Percentiles rank a stretch among this genome's conserved stretches.
These are phyloP conservation scores for Tachypleus tridentatus DNA, from an alignment of 1,140 invertebrate species.

Conservation along the genomic window DNA sequence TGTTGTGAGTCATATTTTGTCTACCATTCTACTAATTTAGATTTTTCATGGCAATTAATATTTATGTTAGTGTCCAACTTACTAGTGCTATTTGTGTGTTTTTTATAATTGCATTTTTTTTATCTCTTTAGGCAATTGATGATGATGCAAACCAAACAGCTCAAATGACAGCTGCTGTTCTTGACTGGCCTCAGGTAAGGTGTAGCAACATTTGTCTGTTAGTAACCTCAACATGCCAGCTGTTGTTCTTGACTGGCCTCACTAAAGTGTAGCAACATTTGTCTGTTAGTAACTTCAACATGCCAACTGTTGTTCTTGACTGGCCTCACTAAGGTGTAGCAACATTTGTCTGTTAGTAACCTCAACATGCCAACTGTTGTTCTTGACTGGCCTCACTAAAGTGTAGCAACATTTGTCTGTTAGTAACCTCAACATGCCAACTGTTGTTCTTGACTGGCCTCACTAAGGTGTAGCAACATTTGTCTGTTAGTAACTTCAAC, in stretches of 20 bases:
- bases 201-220: too few relatives aligned
- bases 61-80: too few relatives aligned
- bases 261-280: slow-evolving; percentile 41
- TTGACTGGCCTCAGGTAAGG: slow-evolving; percentile 88
- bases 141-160: slow-evolving; percentile 98
- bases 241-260: slow-evolving; percentile 87
- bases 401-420: too few relatives aligned
- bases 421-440: slow-evolving; percentile 56
- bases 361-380: slow-evolving; percentile 76
- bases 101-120: background rate
- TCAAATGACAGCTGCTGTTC: slow-evolving; percentile 88
- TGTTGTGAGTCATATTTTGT: too few relatives aligned
- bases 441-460: slow-evolving; percentile 87
- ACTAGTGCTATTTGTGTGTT: too few relatives aligned
- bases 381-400: slow-evolving; percentile 86
- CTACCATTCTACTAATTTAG: too few relatives aligned
- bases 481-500: too few relatives aligned
- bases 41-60: too few relatives aligned
- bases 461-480: slow-evolving; percentile 45
- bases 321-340: too few relatives aligned
- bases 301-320: too few relatives aligned
- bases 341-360: too few relatives aligned
- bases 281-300: too few relatives aligned
- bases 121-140: slow-evolving; percentile 73
- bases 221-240: slow-evolving; percentile 61